Percentiles rank a stretch among this genome's conserved stretches.
Conservation (phyloP, 2,797 vertebrate species). For the Nannoperca australis region DNA sequence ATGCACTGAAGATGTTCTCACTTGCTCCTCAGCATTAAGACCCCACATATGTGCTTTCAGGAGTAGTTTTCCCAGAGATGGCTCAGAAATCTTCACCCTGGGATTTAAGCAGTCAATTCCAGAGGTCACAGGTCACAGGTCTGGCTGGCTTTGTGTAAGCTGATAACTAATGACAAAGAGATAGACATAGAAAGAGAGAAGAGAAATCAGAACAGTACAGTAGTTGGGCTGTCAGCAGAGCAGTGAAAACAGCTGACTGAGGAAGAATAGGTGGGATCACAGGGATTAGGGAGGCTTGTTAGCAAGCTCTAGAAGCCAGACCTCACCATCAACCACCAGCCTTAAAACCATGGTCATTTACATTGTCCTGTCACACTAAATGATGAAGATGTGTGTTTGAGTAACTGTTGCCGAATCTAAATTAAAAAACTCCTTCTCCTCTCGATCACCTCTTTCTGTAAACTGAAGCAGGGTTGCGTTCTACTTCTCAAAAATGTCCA, state of each 20-base stretch:
- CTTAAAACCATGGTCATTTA: slow-evolving; percentile 8
- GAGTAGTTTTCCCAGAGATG: slow-evolving; percentile 31
- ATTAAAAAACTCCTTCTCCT: background rate
- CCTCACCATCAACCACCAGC: slow-evolving; percentile 40
- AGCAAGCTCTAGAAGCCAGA: slow-evolving; percentile 31
- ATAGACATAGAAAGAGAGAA: slow-evolving; percentile 13
- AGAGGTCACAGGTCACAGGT: slow-evolving; percentile 52
- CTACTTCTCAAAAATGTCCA: slow-evolving; percentile 44
- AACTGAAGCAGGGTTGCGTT: slow-evolving; percentile 22
- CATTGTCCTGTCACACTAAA: slow-evolving; percentile 7
- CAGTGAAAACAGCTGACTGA: slow-evolving; percentile 65
- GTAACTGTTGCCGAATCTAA: background rate
- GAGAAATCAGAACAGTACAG: slow-evolving; percentile 26
- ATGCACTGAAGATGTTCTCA: slow-evolving; percentile 37
- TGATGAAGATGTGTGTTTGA: background rate
- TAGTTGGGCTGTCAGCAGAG: slow-evolving; percentile 44
- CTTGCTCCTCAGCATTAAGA: slow-evolving; percentile 19
- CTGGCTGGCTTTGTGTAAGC: slow-evolving; percentile 43
- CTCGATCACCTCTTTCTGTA: background rate
- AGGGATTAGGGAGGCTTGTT: slow-evolving; percentile 67
- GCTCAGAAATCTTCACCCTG: slow-evolving; percentile 15
- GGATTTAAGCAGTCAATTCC: slow-evolving; percentile 50
- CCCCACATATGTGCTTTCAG: slow-evolving; percentile 26
- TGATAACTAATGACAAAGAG: slow-evolving; percentile 54
- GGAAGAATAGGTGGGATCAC: slow-evolving; percentile 62